Conservation (phyloP, 2,797 vertebrate species). For the Helostoma temminkii region DNA sequence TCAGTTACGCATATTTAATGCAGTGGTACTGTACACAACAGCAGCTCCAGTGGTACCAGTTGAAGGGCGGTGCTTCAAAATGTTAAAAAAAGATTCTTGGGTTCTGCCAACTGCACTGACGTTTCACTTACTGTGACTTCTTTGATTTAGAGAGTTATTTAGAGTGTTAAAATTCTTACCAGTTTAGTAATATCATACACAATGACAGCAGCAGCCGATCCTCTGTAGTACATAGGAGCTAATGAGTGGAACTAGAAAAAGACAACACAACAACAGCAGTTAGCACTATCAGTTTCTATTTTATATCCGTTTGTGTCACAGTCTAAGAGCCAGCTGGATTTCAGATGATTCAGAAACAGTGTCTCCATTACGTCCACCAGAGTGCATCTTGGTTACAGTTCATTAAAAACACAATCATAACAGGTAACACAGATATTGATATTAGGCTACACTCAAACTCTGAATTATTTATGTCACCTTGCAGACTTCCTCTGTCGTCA, state of each 20-base stretch:
- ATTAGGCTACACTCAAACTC: neutral
- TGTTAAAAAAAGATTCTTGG: neutral
- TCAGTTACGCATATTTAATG: slow-evolving; percentile 20
- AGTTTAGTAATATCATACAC: slow-evolving; percentile 99
- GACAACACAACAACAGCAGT: slow-evolving; percentile 10
- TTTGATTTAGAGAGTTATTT: slow-evolving; percentile 2
- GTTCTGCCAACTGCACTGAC: neutral
- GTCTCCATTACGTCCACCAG: neutral
- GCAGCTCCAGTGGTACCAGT: neutral
- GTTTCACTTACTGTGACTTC: neutral
- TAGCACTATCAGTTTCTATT: neutral
- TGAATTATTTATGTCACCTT: neutral
- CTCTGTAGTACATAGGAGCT: slow-evolving; percentile 99
- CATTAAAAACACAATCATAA: too few species aligned
- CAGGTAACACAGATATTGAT: too few species aligned
- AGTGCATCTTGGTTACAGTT: neutral
- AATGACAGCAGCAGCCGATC: slow-evolving; percentile 96
- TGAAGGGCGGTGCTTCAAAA: neutral
- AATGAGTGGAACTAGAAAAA: slow-evolving; percentile 93
- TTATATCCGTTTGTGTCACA: too few species aligned
- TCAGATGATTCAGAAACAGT: neutral
- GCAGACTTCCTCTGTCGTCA: neutral
- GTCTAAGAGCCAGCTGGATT: too few species aligned
- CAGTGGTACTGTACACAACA: slow-evolving; percentile 1
- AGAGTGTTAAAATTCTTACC: slow-evolving; percentile 81